These are phyloP conservation scores for Vesta saturnalis DNA, from an alignment of 2,888 invertebrate genomes.

Conservation along the genomic window DNA sequence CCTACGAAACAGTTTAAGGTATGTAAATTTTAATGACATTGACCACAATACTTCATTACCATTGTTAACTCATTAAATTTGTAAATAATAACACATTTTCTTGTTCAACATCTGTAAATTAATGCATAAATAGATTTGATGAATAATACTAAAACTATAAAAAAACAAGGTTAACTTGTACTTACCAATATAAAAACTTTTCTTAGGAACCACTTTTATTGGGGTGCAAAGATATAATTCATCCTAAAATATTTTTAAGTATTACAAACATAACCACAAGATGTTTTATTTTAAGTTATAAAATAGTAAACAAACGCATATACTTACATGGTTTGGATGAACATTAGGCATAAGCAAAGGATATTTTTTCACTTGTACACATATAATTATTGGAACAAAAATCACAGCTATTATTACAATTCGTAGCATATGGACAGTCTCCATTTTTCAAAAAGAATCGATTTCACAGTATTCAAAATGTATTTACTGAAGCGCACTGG, in stretches of 20 bases:
- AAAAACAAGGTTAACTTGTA: not conserved
- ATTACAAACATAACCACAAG: not conserved
- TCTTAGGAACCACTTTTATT: constrained; percentile 79
- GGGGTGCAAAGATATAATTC: constrained; percentile 94
- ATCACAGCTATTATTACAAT: constrained; percentile 47
- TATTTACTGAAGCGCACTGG: constrained; percentile 3
- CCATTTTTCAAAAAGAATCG: constrained; percentile 50
- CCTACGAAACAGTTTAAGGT: too few relatives aligned
- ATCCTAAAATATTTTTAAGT: constrained; percentile 68
- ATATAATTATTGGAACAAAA: constrained; percentile 50
- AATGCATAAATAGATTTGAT: too few relatives aligned
- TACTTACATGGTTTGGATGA: constrained; percentile 78
- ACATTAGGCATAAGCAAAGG: constrained; percentile 86
- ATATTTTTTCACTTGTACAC: constrained; percentile 65
- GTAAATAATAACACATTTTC: too few relatives aligned
- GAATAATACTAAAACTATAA: too few relatives aligned
- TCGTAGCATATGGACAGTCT: constrained; percentile 56
- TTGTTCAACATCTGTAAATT: too few relatives aligned
- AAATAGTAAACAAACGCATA: constrained; percentile 5
- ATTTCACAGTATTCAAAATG: constrained; percentile 20
- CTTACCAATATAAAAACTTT: constrained; percentile 85
- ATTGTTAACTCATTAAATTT: too few relatives aligned
- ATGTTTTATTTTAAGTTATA: not conserved
- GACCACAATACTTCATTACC: too few relatives aligned
- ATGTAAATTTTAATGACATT: too few relatives aligned